Percentiles rank a stretch among this genome's conserved stretches.
phyloP scores from a whole-genome alignment of 2,797 vertebrate species.

The Erethizon dorsatum region DNA sequence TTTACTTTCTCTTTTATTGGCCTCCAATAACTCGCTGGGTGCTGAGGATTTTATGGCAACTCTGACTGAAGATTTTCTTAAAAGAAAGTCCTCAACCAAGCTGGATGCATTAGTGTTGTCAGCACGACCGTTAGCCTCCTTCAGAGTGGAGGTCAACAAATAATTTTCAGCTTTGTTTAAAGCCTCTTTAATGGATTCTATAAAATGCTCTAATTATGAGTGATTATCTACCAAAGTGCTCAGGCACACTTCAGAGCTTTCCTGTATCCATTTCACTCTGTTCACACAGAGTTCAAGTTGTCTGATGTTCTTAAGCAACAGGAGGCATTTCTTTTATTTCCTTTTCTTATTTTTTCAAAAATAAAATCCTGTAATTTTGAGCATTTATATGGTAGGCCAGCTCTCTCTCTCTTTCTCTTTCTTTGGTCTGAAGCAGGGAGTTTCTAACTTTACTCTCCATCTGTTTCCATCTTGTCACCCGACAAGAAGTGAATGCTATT shows the following conservation, averaged over 20 bases:
- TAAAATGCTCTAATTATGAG: constrained; percentile 54
- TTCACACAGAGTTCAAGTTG: constrained; percentile 58
- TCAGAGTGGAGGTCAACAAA: constrained; percentile 61
- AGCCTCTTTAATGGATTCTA: constrained; percentile 61
- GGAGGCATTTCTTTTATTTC: neutral
- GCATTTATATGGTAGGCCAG: neutral
- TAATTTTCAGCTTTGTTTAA: constrained; percentile 71
- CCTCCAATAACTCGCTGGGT: neutral
- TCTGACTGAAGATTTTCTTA: neutral
- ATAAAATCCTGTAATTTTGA: neutral
- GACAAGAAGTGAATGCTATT: neutral
- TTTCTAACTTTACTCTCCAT: neutral
- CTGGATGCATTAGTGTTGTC: neutral
- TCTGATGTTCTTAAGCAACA: neutral
- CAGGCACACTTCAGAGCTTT: neutral
- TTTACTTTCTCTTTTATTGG: neutral
- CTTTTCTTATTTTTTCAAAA: neutral
- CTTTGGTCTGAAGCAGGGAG: neutral
- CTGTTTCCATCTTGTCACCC: neutral
- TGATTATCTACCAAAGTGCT: neutral
- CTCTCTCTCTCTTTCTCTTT: neutral
- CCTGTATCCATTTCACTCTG: neutral
- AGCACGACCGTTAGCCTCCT: neutral
- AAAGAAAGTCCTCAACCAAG: neutral
- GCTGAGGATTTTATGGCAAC: rapidly evolving